Base-by-base conservation (phyloP, 2,888 invertebrate species). In the Chouioia cunea region DNA sequence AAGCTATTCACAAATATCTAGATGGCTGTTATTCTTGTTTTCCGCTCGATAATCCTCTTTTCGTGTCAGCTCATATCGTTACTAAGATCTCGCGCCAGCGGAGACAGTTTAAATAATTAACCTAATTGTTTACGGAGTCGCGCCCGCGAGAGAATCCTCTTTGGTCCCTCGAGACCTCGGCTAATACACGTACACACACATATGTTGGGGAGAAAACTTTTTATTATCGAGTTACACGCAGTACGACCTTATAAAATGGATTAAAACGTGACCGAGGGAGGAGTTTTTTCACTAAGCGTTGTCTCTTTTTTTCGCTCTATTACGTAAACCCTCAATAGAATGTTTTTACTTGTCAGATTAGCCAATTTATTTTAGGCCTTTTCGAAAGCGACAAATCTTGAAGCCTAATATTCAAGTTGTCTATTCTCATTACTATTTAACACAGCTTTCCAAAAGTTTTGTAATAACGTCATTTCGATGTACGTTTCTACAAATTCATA, bases 91-190 rank as follows among this genome's bases (percentile, higher is more conserved):
- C 48, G 14, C 8, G 20, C 36, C 48, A 56, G 20, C n/a, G 10
- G 18, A 47, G 46, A 59, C 57, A 63, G 76, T 77, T 78, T 77
- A 76, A 76, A 79, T 76, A 80, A 80, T 80, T 79, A 79, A 76
- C 76, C 76, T 79, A 79, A 80, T 79, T 78, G 79, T 79, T 78
- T 23, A 50, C 74, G 16, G 53, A 52, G 63, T 62, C 27, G 20
- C 54, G 44, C 22, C 63, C 36, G 36, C 4, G 36, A 36, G 54
- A 23, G 69, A 64, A 62, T 68, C 47, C 53, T 15, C 64, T 15
- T 36, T 27, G 22, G 52, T 62, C 65, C 44, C 52, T 50, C 36
- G 59, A 46, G 48, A 27, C 48, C 27, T 2, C 23, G 18, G n/a
- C 44, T 58, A 14, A 20, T n/a, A 58, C 22, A 48, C 44, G 52